phyloP scores from a whole-genome alignment of 2,888 invertebrate genomes.

The Papilio elwesi region DNA sequence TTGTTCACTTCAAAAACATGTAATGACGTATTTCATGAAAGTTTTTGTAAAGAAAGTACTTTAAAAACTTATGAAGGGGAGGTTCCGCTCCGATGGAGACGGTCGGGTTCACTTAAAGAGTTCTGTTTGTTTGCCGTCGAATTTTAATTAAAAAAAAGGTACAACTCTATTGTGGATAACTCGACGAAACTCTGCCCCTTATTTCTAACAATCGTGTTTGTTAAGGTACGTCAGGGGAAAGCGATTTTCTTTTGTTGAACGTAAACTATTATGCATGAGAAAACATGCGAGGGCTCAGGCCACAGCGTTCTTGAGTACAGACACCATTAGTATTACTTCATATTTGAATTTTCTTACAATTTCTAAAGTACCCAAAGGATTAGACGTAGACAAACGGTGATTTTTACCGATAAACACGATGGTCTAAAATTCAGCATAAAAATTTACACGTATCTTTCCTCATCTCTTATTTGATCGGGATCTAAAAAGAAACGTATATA shows the following conservation, averaged over 20 bases:
- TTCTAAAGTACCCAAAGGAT: not conserved
- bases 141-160: slow-evolving; percentile 40
- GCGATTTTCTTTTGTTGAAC: slow-evolving; percentile 61
- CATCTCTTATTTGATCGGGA: no score
- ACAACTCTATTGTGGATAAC: slow-evolving; percentile 39
- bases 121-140: slow-evolving; percentile 41
- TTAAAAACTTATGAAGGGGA: slow-evolving; percentile 38
- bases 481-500: no score
- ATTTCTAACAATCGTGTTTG: slow-evolving; percentile 48
- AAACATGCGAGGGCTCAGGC: slow-evolving; percentile 53
- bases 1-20: slow-evolving; percentile 20
- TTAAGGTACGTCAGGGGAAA: slow-evolving; percentile 46
- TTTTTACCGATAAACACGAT: not conserved
- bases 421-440: not conserved
- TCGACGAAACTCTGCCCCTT: slow-evolving; percentile 44
- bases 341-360: not conserved
- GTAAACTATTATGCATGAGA: slow-evolving; percentile 59
- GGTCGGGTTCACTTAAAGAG: slow-evolving; percentile 29
- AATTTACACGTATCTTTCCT: no score
- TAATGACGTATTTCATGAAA: slow-evolving; percentile 34
- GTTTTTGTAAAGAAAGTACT: slow-evolving; percentile 36
- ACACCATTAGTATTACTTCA: slow-evolving; percentile 45
- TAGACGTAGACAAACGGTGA: not conserved
- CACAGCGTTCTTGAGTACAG: slow-evolving; percentile 45
- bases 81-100: slow-evolving; percentile 29